Conservation (phyloP, 2,888 invertebrate genomes). For the Rotaria socialis region DNA sequence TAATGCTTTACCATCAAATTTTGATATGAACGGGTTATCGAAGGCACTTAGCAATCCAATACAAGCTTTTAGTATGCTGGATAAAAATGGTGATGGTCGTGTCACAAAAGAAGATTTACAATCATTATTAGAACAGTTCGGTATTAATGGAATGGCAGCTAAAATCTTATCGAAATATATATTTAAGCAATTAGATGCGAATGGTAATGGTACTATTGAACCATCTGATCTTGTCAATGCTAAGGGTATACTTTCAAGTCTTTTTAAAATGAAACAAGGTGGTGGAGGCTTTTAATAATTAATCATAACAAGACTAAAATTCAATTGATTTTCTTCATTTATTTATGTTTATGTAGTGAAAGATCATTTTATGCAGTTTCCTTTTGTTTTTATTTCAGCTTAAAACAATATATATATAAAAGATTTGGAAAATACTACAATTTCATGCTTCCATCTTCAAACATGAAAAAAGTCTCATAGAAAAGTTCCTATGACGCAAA, state of each 20-base stretch:
- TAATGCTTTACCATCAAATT: not conserved
- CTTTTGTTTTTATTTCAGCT: too few relatives aligned
- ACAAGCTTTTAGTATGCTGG: not conserved
- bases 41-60: not conserved
- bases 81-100: not conserved
- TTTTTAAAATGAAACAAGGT: not conserved
- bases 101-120: slow-evolving; percentile 13
- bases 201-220: not conserved
- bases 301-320: not conserved
- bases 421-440: too few relatives aligned
- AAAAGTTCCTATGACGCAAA: too few relatives aligned
- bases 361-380: too few relatives aligned
- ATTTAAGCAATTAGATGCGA: slow-evolving; percentile 3
- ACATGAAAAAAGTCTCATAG: too few relatives aligned
- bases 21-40: not conserved
- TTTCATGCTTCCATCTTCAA: too few relatives aligned
- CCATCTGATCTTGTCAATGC: not conserved
- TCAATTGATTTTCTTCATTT: too few relatives aligned
- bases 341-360: too few relatives aligned
- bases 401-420: too few relatives aligned
- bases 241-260: not conserved
- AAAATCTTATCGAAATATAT: not conserved
- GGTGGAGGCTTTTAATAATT: not conserved
- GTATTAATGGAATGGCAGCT: not conserved
- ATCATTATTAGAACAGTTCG: not conserved